Conservation (phyloP, 2,797 vertebrate genomes). For the Phataginus tetradactyla region DNA sequence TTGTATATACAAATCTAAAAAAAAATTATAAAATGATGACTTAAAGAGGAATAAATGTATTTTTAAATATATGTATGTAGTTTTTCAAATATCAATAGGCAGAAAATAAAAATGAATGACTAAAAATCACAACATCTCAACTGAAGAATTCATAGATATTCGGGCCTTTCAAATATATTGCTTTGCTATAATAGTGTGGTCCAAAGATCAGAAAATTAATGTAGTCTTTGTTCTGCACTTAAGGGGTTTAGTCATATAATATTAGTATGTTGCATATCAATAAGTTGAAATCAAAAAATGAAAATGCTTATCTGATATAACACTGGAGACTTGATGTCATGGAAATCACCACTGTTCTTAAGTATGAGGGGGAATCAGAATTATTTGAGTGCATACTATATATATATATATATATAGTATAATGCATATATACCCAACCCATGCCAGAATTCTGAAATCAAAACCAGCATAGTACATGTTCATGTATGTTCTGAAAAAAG, state of each 20-base stretch:
- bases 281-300: slow-evolving; percentile 34
- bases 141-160: slow-evolving; percentile 37
- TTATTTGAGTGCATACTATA: not conserved
- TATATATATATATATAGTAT: too few relatives aligned
- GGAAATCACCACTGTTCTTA: not conserved
- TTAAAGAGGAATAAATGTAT: not conserved
- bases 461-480: not conserved
- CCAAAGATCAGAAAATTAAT: slow-evolving; percentile 1
- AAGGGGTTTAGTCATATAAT: not conserved
- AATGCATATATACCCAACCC: not conserved
- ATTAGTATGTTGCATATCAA: not conserved
- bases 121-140: not conserved
- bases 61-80: not conserved
- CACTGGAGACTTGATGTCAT: not conserved
- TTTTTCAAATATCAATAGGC: not conserved
- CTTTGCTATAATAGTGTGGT: not conserved
- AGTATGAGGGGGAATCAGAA: not conserved
- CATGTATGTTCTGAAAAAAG: not conserved
- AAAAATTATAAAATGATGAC: not conserved
- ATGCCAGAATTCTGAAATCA: not conserved
- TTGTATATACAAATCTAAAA: too few relatives aligned
- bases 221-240: not conserved
- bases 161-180: not conserved
- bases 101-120: not conserved
- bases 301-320: not conserved